Base-by-base conservation (phyloP, 2,113 vertebrate genomes). In the Microtus ochrogaster region DNA sequence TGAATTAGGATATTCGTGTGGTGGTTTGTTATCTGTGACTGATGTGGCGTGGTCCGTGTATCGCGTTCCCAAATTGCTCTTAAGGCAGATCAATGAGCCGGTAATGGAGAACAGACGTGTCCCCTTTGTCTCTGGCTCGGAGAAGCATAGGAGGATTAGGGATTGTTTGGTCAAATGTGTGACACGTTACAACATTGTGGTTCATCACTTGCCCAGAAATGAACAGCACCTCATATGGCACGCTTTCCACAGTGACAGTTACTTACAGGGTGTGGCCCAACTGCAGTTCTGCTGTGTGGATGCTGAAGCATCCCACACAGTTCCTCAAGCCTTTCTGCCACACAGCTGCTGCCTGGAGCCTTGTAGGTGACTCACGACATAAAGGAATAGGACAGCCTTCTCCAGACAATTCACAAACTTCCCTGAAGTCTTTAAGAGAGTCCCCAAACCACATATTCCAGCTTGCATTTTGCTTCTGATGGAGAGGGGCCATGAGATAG, bases 1-100 rank as follows among this genome's bases (percentile, higher is more conserved):
- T 96, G 92, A 97, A 97, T 87, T 36, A 94, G 96, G 66, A 92
- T 91, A 44, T 68, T 95, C 66, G 22, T 66, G n/a, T 84, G 81
- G 61, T 66, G 8, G 74, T 85, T 93, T 90, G 76, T 90, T 91
- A 81, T 95, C 93, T 96, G 76, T 97, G 89, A 68, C 65, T 65
- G 66, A 78, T 90, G 41, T 58, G 91, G 70, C 82, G 81, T 76
- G 74, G 68, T 52, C 79, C 63, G 49, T 22, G 3, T 28, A 93
- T 21, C 39, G 73, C 70, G 76, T 86, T 96, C 85, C 76, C 81
- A 95, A 95, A 41, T 95, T 95, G 63, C 92, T 97, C 49, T 47
- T 79, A 89, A 41, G 55, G 92, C 33, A 66, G 65, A 78, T 90
- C 86, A 97, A 39, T 90, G 86, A 49, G 39, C 84, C 74, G 49